phyloP scores from a whole-genome alignment of 2,797 vertebrate genomes.

The Erpetoichthys calabaricus region DNA sequence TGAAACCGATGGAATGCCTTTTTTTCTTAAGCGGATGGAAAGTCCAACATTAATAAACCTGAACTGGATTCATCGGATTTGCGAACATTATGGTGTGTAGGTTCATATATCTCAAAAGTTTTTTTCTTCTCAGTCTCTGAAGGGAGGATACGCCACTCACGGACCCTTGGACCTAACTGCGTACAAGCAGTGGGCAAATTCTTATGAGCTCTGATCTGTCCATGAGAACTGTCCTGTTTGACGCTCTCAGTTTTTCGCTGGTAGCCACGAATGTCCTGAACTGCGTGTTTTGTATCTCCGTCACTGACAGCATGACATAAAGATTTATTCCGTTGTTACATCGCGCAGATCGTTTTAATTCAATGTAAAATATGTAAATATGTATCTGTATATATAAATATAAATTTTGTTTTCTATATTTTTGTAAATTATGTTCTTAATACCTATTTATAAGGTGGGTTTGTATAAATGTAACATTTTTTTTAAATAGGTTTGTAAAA shows the following conservation, averaged over 20 bases:
- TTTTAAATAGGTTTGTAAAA: slow-evolving; percentile 14
- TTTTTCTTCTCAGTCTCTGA: slow-evolving; percentile 25
- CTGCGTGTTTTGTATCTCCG: no score
- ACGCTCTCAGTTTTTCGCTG: no score
- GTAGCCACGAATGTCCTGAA: no score
- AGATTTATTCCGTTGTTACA: no score
- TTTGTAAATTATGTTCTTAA: slow-evolving; percentile 67
- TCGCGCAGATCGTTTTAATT: no score
- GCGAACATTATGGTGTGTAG: not conserved
- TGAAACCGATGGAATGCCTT: rapidly evolving
- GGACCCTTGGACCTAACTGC: no score
- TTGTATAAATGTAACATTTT: slow-evolving; percentile 31
- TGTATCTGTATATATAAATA: slow-evolving; percentile 40
- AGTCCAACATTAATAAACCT: not conserved
- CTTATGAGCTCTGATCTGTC: no score
- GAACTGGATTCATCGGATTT: not conserved
- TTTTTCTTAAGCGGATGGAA: slow-evolving; percentile 9
- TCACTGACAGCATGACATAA: no score
- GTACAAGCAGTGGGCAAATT: no score
- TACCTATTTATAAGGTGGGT: slow-evolving; percentile 74
- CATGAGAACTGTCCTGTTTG: no score
- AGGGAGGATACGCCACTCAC: slow-evolving; percentile 9
- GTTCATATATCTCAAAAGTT: not conserved
- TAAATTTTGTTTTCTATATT: slow-evolving; percentile 38
- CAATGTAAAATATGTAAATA: no score